Conservation (phyloP, 2,113 vertebrate species). For the Trogon surrucura region DNA sequence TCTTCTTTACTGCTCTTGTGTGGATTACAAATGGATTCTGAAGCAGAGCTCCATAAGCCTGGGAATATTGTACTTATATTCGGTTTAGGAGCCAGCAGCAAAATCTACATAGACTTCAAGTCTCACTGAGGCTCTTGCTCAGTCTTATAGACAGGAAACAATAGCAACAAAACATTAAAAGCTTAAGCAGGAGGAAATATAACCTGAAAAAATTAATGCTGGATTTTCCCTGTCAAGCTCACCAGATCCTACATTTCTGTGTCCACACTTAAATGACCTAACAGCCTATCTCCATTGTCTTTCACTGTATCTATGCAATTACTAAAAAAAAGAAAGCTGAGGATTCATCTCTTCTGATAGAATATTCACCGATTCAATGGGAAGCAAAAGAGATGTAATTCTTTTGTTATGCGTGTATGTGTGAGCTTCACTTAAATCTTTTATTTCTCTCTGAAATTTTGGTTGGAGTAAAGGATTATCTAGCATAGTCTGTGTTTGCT, state of each 20-base stretch:
- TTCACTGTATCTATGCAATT: background rate
- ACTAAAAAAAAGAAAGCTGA: background rate
- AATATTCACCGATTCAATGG: background rate
- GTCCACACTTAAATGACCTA: background rate
- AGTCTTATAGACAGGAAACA: conserved; percentile 12
- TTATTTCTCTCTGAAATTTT: background rate
- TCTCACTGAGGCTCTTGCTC: conserved; percentile 8
- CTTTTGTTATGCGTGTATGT: background rate
- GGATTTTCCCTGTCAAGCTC: background rate
- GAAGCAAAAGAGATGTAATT: background rate
- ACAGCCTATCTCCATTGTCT: background rate
- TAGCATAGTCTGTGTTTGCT: background rate
- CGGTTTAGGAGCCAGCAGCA: conserved; percentile 49
- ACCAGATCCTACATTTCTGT: background rate
- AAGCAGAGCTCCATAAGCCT: conserved; percentile 50
- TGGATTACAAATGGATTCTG: conserved; percentile 66
- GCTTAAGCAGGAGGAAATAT: conserved; percentile 23
- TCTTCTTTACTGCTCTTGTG: conserved; percentile 71
- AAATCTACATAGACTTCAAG: conserved; percentile 39
- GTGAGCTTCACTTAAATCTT: background rate
- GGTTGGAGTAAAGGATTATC: background rate
- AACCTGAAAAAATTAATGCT: background rate
- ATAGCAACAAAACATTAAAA: conserved; percentile 39
- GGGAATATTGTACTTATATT: conserved; percentile 47
- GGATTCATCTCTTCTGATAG: background rate